A percentile compares a stretch with the other conserved stretches of the same genome.
phyloP scores from a whole-genome alignment of 2,113 vertebrate genomes.

The Phocoena sinus region DNA sequence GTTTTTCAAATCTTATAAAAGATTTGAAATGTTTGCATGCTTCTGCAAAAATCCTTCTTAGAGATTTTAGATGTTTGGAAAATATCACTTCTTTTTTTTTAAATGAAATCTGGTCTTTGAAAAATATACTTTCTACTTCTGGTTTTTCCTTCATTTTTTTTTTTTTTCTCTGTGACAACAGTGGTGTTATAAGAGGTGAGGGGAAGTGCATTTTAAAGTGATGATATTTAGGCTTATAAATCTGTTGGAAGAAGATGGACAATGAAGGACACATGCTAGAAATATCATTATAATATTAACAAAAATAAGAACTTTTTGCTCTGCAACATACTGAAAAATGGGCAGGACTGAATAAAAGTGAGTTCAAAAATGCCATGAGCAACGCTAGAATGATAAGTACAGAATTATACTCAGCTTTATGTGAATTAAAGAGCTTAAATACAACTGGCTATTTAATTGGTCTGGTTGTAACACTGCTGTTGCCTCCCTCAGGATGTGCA shows the following conservation, averaged over 20 bases:
- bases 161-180: not conserved
- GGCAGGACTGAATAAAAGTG: slow-evolving; percentile 48
- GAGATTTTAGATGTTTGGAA: not conserved
- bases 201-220: not conserved
- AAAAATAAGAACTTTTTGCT: slow-evolving; percentile 40
- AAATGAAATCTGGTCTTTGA: not conserved
- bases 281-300: slow-evolving; percentile 22
- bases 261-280: not conserved
- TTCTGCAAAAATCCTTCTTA: not conserved
- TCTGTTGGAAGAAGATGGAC: slow-evolving; percentile 16
- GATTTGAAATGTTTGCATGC: not conserved
- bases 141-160: not conserved
- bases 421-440: slow-evolving; percentile 66
- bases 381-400: slow-evolving; percentile 69
- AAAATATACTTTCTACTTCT: not conserved
- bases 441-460: slow-evolving; percentile 68
- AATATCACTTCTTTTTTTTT: not conserved
- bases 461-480: slow-evolving; percentile 62
- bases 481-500: slow-evolving; percentile 63
- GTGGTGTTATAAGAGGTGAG: not conserved
- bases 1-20: slow-evolving; percentile 3
- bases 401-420: slow-evolving; percentile 65
- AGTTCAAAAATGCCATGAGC: slow-evolving; percentile 55
- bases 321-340: slow-evolving; percentile 12
- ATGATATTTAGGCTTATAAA: not conserved